Evolutionary conservation across 2,113 vertebrate species (phyloP).

Genomic region (Lampris incognitus): DNA sequence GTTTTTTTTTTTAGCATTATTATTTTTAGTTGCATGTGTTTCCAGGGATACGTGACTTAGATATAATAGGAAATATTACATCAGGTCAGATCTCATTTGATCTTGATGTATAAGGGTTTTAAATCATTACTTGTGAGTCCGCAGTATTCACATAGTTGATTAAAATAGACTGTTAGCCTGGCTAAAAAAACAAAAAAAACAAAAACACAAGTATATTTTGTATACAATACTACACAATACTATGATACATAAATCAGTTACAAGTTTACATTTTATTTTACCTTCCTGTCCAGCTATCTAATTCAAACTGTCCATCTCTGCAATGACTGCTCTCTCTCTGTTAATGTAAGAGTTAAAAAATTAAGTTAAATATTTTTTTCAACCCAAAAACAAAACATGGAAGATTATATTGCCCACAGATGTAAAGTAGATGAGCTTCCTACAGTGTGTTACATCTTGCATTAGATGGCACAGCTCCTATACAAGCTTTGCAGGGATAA

Average conservation of each 20-base stretch:
- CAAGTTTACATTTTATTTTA: no score
- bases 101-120: conserved; percentile 14
- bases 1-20: conserved; percentile 32
- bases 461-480: not conserved
- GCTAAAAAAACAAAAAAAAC: no score
- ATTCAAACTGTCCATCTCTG: no score
- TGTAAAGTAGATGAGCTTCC: conserved; percentile 22
- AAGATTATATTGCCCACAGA: conserved; percentile 31
- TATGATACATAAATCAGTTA: no score
- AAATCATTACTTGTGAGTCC: conserved; percentile 2
- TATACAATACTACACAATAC: no score
- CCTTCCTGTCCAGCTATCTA: no score
- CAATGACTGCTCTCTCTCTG: no score
- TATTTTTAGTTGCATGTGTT: conserved; percentile 6
- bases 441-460: conserved; percentile 17
- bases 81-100: conserved; percentile 22
- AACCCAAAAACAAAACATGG: not conserved
- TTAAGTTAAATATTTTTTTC: no score
- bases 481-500: not conserved
- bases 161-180: no score
- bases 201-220: no score
- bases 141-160: not conserved
- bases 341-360: no score
- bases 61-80: conserved; percentile 25
- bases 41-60: not conserved